Evolutionary conservation across 2,797 vertebrate species (phyloP).

Genomic region (Scarus forsteni): DNA sequence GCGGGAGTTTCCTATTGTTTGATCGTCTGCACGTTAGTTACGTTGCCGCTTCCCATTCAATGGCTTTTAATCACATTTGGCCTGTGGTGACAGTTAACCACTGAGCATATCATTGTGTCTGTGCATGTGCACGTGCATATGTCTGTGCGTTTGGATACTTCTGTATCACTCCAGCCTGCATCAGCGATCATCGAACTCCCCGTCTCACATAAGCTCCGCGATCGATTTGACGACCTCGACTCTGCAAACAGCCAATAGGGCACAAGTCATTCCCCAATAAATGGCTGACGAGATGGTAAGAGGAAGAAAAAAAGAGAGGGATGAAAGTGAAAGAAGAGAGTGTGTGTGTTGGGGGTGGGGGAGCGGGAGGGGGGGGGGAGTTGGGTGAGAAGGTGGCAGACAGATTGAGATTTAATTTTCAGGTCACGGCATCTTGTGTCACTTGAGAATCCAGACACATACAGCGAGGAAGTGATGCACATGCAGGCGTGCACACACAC

Average conservation of each 20-base stretch:
- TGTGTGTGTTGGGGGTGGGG: background rate
- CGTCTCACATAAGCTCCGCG: slow-evolving; percentile 52
- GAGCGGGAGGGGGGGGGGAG: slow-evolving; percentile 19
- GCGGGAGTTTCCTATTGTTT: slow-evolving; percentile 65
- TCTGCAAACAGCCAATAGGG: slow-evolving; percentile 77
- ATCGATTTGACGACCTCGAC: slow-evolving; percentile 71
- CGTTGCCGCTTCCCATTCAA: slow-evolving; percentile 71
- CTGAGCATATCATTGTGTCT: slow-evolving; percentile 23
- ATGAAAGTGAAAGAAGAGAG: background rate
- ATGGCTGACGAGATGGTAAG: slow-evolving; percentile 53
- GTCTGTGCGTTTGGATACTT: slow-evolving; percentile 29
- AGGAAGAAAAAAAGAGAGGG: background rate
- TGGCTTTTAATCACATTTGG: slow-evolving; percentile 70
- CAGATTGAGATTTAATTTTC: slow-evolving; percentile 82
- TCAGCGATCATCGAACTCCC: slow-evolving; percentile 51
- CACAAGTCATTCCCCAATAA: slow-evolving; percentile 72
- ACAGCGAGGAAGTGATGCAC: slow-evolving; percentile 66
- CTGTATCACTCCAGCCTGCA: slow-evolving; percentile 50
- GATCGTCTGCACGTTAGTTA: slow-evolving; percentile 68
- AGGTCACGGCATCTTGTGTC: slow-evolving; percentile 81
- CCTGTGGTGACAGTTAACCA: slow-evolving; percentile 48
- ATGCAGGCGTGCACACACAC: slow-evolving; percentile 22
- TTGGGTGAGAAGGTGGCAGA: slow-evolving; percentile 76
- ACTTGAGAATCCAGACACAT: slow-evolving; percentile 79
- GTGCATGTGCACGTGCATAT: background rate